Conservation (phyloP, 2,113 vertebrate genomes). For the Aleadryas rufinucha region DNA sequence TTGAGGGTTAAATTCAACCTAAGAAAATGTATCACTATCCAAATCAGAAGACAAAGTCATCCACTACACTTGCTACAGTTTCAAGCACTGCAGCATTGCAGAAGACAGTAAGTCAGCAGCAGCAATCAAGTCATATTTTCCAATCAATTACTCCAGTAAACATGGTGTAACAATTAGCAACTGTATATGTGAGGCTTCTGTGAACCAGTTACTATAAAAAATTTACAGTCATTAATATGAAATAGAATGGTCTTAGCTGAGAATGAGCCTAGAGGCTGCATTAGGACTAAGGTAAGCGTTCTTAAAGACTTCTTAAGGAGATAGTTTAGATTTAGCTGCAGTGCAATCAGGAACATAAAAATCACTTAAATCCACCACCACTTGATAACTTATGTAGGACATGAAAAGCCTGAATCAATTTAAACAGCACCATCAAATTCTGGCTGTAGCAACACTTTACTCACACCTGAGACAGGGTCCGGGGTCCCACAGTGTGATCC, state of each 20-base stretch:
- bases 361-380: background rate
- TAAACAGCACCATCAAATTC: background rate
- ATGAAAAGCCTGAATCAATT: background rate
- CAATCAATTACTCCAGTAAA: conserved; percentile 24
- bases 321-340: background rate
- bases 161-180: background rate
- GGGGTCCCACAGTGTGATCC: background rate
- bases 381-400: background rate
- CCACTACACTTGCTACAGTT: background rate
- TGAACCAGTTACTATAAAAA: background rate
- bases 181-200: background rate
- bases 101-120: background rate
- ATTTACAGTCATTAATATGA: background rate
- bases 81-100: background rate
- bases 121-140: conserved; percentile 26
- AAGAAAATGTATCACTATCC: background rate
- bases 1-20: background rate
- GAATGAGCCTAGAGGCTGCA: background rate
- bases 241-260: background rate
- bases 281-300: background rate
- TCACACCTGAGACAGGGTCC: background rate
- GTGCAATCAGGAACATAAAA: background rate
- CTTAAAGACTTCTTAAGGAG: background rate
- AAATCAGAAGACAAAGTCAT: background rate
- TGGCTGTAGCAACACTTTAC: background rate